Conservation (phyloP, 2,888 invertebrate species). For the Gisinianus flammeolus region DNA sequence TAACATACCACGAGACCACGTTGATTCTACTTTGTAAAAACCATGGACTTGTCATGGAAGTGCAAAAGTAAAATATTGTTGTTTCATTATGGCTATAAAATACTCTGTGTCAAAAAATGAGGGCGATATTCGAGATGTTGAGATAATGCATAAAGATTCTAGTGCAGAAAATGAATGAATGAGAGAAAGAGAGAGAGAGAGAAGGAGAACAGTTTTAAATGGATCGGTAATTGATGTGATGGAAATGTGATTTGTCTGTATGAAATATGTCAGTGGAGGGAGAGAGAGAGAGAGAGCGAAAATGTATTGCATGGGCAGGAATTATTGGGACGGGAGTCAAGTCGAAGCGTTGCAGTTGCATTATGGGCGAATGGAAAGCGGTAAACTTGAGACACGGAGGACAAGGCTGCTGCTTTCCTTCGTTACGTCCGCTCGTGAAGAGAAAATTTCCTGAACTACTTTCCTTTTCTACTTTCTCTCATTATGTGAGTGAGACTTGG, state of each 20-base stretch:
- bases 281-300: not conserved
- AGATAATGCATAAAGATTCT: not conserved
- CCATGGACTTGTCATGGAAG: no score
- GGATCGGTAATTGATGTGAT: constrained; percentile 1
- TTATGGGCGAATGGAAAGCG: no score
- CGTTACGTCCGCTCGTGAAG: constrained; percentile 58
- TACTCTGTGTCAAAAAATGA: no score
- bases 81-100: no score
- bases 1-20: no score
- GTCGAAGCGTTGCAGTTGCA: not conserved
- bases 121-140: not conserved
- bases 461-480: constrained; percentile 51
- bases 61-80: no score
- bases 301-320: not conserved
- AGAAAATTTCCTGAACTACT: constrained; percentile 59
- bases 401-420: constrained; percentile 51
- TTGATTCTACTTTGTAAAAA: no score
- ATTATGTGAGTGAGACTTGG: constrained; percentile 57
- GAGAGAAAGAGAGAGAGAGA: constrained; percentile 4
- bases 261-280: not conserved
- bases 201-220: not conserved
- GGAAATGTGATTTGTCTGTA: constrained; percentile 9
- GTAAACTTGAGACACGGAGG: constrained; percentile 39
- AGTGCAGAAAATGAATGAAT: not conserved
- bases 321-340: constrained; percentile 1